Evolutionary conservation across 2,113 vertebrate genomes (phyloP), one percentile per base, ranked within the genome.

Genomic region (Tragelaphus imberbis): DNA sequence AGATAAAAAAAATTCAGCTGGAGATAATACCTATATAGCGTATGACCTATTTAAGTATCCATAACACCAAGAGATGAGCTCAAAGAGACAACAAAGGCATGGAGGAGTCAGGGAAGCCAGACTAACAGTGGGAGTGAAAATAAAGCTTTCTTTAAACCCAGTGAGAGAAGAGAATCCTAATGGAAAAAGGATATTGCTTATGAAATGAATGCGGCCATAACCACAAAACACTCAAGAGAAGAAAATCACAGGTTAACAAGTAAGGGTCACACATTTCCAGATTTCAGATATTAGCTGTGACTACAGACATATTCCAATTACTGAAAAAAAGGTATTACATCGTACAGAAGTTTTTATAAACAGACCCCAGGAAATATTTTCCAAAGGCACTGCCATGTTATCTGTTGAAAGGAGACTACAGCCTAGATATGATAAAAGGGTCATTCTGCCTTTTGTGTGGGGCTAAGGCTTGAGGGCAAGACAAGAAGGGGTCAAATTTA

Each of bases 161-260:
- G 84, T 58, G 63, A 96, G 97, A 88, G 49, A 77, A 63, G 91
- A 85, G 36, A 96, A 97, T 94, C 82, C 40, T 97, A 93, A 95
- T 88, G 55, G 80, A 68, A 94, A 97, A 96, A 77, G 71, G 79
- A 82, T 85, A 95, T 75, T 93, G 84, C 91, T 96, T 95, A 95
- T 91, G 82, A 94, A 95, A 91, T 84, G 91, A 97, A 93, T 63
- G 65, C 68, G 49, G 58, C 16, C 15, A 11, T 27, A 91, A 36
- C 40, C 63, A 97, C 40, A 59, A 90, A 96, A 93, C 58, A 58
- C 80, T 93, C 3, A 1, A 89, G 61, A 97, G 87, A 93, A 93
- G n/a, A 96, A 97, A 97, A 97, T 96, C 87, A 93, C 56, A 97
- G 95, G 96, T 98, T 98, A 98, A 98, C 91, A 97, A 97, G 95